Percentiles rank a stretch among this genome's conserved stretches.
phyloP scores from a whole-genome alignment of 1,140 invertebrate species.

The Brachionus plicatilis region DNA sequence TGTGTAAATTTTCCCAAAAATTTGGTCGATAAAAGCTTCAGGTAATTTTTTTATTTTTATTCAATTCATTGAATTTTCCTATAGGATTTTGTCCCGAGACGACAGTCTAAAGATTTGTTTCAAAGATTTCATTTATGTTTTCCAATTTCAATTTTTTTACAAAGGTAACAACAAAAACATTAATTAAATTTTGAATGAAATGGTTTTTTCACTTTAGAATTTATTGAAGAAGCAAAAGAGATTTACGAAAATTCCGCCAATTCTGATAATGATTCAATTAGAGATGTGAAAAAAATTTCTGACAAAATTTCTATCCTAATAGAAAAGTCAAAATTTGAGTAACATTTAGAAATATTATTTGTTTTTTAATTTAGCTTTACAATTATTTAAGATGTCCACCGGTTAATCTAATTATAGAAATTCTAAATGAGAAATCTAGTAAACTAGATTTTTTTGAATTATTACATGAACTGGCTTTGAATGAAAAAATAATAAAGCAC shows the following conservation, averaged over 20 bases:
- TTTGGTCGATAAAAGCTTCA: conserved; percentile 53
- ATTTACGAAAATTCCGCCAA: neutral
- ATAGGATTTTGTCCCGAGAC: neutral
- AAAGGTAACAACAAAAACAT: conserved; percentile 46
- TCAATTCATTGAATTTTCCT: neutral
- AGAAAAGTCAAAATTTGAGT: neutral
- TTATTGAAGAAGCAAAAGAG: neutral
- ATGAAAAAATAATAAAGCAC: neutral
- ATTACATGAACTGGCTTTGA: neutral
- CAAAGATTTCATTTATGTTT: conserved; percentile 54
- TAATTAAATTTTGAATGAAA: too few relatives aligned
- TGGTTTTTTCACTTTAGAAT: neutral
- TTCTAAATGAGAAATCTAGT: neutral
- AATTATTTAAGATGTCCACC: neutral
- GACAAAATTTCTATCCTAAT: neutral
- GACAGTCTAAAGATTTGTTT: conserved; percentile 46
- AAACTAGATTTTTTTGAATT: neutral
- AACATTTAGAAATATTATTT: neutral
- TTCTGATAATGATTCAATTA: neutral
- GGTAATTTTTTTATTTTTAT: conserved; percentile 43
- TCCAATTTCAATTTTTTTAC: conserved; percentile 55
- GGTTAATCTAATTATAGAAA: neutral
- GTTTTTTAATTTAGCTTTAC: neutral
- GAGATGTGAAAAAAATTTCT: neutral
- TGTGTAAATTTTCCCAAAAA: conserved; percentile 54